Conservation (phyloP, 1,140 invertebrate genomes). For the Popillia japonica region DNA sequence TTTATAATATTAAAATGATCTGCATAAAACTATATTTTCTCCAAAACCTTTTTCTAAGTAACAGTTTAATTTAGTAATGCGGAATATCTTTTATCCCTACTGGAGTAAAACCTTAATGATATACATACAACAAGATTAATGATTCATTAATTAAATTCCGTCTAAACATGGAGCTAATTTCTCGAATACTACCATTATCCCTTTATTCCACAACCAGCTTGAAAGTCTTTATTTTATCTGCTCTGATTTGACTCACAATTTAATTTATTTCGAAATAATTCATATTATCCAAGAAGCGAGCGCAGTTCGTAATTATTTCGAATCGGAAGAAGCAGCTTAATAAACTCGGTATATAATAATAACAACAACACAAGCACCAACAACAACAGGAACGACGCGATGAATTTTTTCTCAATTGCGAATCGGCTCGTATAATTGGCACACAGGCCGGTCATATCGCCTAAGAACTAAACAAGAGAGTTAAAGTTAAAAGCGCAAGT, state of each 20-base stretch:
- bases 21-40: too few relatives aligned
- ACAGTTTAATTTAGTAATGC: too few relatives aligned
- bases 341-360: not conserved
- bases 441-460: not conserved
- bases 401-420: slow-evolving; percentile 13
- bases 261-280: slow-evolving; percentile 34
- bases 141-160: slow-evolving; percentile 17
- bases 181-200: not conserved
- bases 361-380: slow-evolving; percentile 11
- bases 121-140: not conserved
- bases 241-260: slow-evolving; percentile 5
- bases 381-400: slow-evolving; percentile 19
- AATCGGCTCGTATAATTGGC: slow-evolving; percentile 33
- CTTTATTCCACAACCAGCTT: not conserved
- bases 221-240: slow-evolving; percentile 22
- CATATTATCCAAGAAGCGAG: slow-evolving; percentile 15
- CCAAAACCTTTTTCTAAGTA: too few relatives aligned
- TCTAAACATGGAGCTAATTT: not conserved
- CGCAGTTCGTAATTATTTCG: slow-evolving; percentile 7
- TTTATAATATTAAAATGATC: too few relatives aligned
- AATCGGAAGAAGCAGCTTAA: slow-evolving; percentile 20
- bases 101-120: not conserved
- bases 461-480: not conserved
- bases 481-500: slow-evolving; percentile 15
- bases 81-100: too few relatives aligned